phyloP scores from a whole-genome alignment of 2,888 invertebrate genomes.

The Neoscelio sp. region DNA sequence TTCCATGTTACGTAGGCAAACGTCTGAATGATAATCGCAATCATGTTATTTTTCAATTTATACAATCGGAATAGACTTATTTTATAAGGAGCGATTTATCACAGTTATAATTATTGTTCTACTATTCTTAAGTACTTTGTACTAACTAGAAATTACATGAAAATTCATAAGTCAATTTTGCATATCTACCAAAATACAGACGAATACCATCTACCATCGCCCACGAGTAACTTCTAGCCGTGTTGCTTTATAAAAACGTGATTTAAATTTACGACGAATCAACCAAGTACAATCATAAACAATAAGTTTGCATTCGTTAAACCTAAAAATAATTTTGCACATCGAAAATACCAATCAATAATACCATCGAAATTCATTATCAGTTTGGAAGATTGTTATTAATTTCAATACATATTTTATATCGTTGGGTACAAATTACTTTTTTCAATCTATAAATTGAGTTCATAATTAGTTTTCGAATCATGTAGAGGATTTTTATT shows the following conservation, averaged over 20 bases:
- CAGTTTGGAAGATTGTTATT: slow-evolving; percentile 10
- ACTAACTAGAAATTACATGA: too few relatives aligned
- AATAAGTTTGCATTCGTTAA: too few relatives aligned
- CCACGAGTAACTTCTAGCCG: slow-evolving; percentile 19
- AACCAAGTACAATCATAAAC: not conserved
- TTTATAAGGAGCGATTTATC: too few relatives aligned
- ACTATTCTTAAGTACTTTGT: too few relatives aligned
- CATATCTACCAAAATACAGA: slow-evolving; percentile 4
- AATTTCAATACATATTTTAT: slow-evolving; percentile 2
- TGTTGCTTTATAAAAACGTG: not conserved
- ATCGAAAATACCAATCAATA: not conserved
- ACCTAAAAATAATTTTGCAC: too few relatives aligned
- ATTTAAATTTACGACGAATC: not conserved
- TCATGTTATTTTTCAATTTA: too few relatives aligned
- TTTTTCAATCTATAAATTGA: slow-evolving; percentile 16
- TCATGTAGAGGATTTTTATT: slow-evolving; percentile 11
- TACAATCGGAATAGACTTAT: too few relatives aligned
- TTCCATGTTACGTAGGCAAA: too few relatives aligned
- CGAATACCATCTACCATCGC: slow-evolving; percentile 17
- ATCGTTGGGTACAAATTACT: not conserved
- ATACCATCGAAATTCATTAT: not conserved
- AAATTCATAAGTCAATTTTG: too few relatives aligned
- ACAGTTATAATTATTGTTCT: too few relatives aligned
- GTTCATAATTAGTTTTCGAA: slow-evolving; percentile 25
- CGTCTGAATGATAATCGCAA: too few relatives aligned